Base-by-base conservation (phyloP, 2,888 invertebrate genomes). In the Pollenia angustigena region DNA sequence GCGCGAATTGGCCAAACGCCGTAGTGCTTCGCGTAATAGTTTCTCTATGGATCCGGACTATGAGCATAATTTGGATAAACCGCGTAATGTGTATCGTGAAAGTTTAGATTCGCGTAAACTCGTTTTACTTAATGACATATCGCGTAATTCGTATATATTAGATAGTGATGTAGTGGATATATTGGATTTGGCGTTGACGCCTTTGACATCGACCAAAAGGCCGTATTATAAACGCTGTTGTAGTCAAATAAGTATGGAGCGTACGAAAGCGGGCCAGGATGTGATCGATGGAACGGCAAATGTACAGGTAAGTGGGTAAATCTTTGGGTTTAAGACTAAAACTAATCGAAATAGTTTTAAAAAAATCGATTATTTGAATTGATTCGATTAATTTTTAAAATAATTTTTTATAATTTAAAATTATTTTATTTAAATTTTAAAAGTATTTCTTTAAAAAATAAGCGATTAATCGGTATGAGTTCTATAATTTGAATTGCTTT, bases 51-150 rank as follows among this genome's bases (percentile, higher is more conserved):
- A 92, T 81, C 89, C 91, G 6, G 91, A 93, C 18, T 91, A 91
- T 44, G 93, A 93, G 56, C 91, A 91, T 74, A 93, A 93, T 83
- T 89, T 93, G 60, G 93, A 93, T 76, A 90, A 90, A 72, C 90
- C 89, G 11, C 93, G 93, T 75, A 93, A 93, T 88, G 90, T 93
- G 7, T 93, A 93, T 85, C 91, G 93, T 11, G 92, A 93, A 83
- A 93, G 93, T 87, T 90, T 93, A 76, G 93, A 93, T 72, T 92
- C 92, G 71, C 90, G 92, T 32, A 93, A 92, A 52, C 88, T 93
- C 42, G 91, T 92, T 54, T 88, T 91, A 40, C 84, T 93, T 32
- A 93, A 93, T 88, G 91, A 92, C 32, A 89, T 92, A 16, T 91
- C 92, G 52, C 90, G 93, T 9, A 92, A 92, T 81, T 93, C 93